These are phyloP conservation scores for Aspiorhynchus laticeps DNA, from an alignment of 2,113 vertebrate species.

Conservation along the genomic window DNA sequence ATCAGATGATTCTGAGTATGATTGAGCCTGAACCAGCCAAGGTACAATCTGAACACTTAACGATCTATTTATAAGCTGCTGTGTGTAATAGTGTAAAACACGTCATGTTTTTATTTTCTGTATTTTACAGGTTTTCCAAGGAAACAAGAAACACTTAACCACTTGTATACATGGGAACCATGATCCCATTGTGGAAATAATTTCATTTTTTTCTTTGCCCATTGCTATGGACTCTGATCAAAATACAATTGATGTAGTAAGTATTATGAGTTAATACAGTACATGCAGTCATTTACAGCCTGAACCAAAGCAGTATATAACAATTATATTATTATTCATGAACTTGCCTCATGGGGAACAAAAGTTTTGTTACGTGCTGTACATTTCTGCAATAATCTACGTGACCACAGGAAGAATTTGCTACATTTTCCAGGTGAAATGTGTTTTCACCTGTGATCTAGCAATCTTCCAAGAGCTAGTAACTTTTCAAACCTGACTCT, in stretches of 20 bases:
- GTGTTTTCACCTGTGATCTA: no score
- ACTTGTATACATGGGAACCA: not conserved
- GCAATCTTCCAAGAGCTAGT: no score
- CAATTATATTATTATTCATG: no score
- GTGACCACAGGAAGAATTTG: no score
- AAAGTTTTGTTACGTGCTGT: no score
- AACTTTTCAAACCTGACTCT: no score
- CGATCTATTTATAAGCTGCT: no score
- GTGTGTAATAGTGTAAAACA: no score
- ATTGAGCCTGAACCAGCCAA: not conserved
- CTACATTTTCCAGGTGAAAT: no score
- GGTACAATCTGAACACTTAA: not conserved
- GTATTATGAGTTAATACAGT: not conserved
- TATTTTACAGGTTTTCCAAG: conserved; percentile 4
- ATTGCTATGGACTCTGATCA: not conserved
- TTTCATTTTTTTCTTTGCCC: not conserved
- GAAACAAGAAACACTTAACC: not conserved
- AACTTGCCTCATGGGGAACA: no score
- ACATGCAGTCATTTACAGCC: not conserved
- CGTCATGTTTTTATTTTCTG: no score
- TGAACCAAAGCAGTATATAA: not conserved
- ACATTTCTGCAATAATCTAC: no score
- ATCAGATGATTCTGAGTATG: not conserved
- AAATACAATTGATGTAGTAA: not conserved
- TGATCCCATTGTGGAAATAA: not conserved